These are phyloP conservation scores for Hylyphantes graminicola DNA, from an alignment of 1,140 invertebrate species.

Conservation along the genomic window DNA sequence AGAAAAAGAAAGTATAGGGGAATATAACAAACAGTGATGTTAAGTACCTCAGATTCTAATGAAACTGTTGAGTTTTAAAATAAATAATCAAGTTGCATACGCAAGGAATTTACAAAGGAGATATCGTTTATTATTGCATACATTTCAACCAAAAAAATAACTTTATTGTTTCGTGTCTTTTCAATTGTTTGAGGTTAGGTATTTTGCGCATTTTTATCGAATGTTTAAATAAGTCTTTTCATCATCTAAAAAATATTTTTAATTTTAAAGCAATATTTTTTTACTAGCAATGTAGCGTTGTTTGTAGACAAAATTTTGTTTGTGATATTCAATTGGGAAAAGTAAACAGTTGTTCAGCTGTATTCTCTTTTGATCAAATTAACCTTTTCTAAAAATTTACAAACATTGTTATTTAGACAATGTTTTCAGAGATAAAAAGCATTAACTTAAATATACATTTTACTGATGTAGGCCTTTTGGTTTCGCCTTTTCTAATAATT, in stretches of 20 bases:
- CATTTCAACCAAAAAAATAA: conserved; percentile 1
- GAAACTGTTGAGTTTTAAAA: conserved; percentile 3
- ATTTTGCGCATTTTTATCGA: neutral
- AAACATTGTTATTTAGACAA: conserved; percentile 1
- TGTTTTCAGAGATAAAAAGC: too few relatives aligned
- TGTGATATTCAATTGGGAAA: neutral
- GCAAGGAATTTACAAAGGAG: conserved; percentile 12
- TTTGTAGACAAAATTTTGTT: conserved; percentile 5
- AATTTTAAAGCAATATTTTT: too few relatives aligned
- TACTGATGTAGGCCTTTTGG: too few relatives aligned
- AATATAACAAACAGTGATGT: conserved; percentile 50
- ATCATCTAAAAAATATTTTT: too few relatives aligned
- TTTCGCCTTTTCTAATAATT: too few relatives aligned
- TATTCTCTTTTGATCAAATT: neutral
- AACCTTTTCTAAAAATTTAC: neutral
- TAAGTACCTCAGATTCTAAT: conserved; percentile 7
- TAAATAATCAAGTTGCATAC: conserved; percentile 44
- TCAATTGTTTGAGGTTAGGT: neutral
- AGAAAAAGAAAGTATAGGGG: conserved; percentile 34
- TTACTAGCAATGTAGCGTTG: too few relatives aligned
- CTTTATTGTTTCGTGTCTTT: conserved; percentile 25
- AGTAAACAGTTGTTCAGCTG: conserved; percentile 14
- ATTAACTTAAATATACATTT: too few relatives aligned
- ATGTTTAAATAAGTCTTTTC: too few relatives aligned
- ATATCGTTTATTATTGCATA: conserved; percentile 17